A percentile compares a stretch with the other conserved stretches of the same genome.
These are phyloP conservation scores for Drosophila dunni DNA, from an alignment of 1,140 invertebrate species.

Conservation along the genomic window DNA sequence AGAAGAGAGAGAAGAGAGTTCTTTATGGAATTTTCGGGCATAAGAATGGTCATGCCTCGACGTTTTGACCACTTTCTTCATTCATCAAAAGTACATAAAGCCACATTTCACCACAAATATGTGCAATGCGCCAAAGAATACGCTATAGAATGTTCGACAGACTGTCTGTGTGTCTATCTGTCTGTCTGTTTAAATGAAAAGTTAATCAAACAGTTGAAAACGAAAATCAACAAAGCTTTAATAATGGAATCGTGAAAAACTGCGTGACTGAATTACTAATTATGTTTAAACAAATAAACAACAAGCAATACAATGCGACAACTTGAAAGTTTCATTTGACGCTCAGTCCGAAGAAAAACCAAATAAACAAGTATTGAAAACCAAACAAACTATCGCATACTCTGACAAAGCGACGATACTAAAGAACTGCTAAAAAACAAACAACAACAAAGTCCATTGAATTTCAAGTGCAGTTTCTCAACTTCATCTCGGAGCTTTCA, in stretches of 20 bases:
- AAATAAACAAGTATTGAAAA: constrained; percentile 29
- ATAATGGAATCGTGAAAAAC: constrained; percentile 38
- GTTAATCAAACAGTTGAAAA: constrained; percentile 38
- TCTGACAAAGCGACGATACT: constrained; percentile 6
- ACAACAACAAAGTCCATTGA: constrained; percentile 8
- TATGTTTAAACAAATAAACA: constrained; percentile 48
- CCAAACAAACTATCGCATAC: constrained; percentile 27
- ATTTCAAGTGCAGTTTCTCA: constrained; percentile 22
- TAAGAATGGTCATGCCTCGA: constrained; percentile 63
- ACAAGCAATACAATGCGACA: constrained; percentile 24
- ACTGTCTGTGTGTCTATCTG: neutral
- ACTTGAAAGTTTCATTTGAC: constrained; percentile 29
- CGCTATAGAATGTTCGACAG: constrained; percentile 45
- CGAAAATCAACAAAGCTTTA: constrained; percentile 41
- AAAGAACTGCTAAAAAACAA: constrained; percentile 20
- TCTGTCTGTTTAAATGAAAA: constrained; percentile 40
- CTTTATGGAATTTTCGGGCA: constrained; percentile 41
- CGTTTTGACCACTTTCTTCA: constrained; percentile 58
- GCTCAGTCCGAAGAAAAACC: constrained; percentile 17
- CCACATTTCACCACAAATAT: constrained; percentile 72
- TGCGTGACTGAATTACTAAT: constrained; percentile 72
- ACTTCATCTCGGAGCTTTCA: constrained; percentile 9
- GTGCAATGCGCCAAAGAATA: constrained; percentile 35
- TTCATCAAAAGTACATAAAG: constrained; percentile 75
- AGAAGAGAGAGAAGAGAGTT: neutral